Base-by-base conservation (phyloP, 2,113 vertebrate genomes). In the Lucifuga dentata region DNA sequence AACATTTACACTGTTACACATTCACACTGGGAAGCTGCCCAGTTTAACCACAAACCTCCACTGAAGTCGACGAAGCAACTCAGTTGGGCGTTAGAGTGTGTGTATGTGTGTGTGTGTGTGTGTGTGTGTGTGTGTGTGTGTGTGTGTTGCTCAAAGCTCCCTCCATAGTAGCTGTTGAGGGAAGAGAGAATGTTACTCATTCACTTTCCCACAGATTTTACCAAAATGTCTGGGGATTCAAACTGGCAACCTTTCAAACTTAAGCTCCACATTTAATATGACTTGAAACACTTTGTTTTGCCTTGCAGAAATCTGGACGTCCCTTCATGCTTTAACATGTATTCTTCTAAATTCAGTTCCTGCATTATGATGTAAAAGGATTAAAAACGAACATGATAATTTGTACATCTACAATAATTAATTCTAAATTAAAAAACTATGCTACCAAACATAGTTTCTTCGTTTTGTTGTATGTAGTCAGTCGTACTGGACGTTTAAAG, bases 71-170 rank as follows among this genome's bases (percentile, higher is more conserved):
- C 29, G 11, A 36, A 36, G 19, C n/a, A 17, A 13, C 40, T 23
- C 17, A 8, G 33, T 3, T 0, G 5, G 52, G 24, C 9, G 16
- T 16, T 5, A 10, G 20, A 19, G 5, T 33, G 33, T 45, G 8
- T 32, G 13, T 17, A 9, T 52, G 36, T n/a, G n/a, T n/a, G n/a
- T n/a, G n/a, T n/a, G n/a, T n/a, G n/a, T n/a, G n/a, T n/a, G n/a
- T n/a, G n/a, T n/a, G n/a, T n/a, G n/a, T n/a, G n/a, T n/a, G n/a
- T n/a, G n/a, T n/a, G n/a, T n/a, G n/a, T n/a, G n/a, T n/a, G n/a
- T n/a, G n/a, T 48, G 33, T 50, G 23, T 63, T 48, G 41, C 41
- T 72, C 48, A 39, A 53, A 43, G 48, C 41, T n/a, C 32, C 11
- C 21, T 50, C 44, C 56, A 38, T 46, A 67, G 33, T 29, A 35